Evolutionary conservation across 2,888 invertebrate species (phyloP).

Genomic region (Spatulosminthurus flaviceps): DNA sequence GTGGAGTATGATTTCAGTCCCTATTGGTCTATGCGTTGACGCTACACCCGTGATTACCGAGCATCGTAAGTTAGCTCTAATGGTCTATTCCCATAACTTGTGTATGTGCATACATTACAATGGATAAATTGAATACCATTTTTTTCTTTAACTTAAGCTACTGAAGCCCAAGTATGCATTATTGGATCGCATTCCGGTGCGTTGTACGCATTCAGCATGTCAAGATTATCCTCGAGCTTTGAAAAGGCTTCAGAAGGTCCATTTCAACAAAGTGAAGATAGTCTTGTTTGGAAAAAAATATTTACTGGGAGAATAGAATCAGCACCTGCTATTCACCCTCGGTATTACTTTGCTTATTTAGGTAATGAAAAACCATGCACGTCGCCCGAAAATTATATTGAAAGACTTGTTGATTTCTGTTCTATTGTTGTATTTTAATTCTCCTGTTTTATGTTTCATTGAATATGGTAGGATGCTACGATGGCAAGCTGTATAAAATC

Average conservation of each 20-base stretch:
- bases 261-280: not conserved
- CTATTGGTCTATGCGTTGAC: conserved; percentile 52
- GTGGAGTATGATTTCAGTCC: not conserved
- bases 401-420: too few relatives aligned
- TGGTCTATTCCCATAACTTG: too few relatives aligned
- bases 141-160: conserved; percentile 10
- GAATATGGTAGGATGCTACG: conserved; percentile 72
- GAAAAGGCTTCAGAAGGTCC: not conserved
- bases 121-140: too few relatives aligned
- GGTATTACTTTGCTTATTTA: conserved; percentile 27
- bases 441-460: not conserved
- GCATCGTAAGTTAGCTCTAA: not conserved
- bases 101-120: too few relatives aligned
- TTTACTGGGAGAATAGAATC: conserved; percentile 33
- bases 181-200: conserved; percentile 48
- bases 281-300: conserved; percentile 30
- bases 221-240: not conserved
- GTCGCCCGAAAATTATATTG: too few relatives aligned
- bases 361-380: conserved; percentile 7
- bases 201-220: conserved; percentile 23
- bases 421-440: too few relatives aligned
- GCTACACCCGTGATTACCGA: conserved; percentile 37
- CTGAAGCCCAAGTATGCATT: conserved; percentile 27
- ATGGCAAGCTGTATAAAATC: conserved; percentile 77
- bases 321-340: conserved; percentile 14